phyloP scores from a whole-genome alignment of 2,113 vertebrate genomes.

The Thryonomys swinderianus region DNA sequence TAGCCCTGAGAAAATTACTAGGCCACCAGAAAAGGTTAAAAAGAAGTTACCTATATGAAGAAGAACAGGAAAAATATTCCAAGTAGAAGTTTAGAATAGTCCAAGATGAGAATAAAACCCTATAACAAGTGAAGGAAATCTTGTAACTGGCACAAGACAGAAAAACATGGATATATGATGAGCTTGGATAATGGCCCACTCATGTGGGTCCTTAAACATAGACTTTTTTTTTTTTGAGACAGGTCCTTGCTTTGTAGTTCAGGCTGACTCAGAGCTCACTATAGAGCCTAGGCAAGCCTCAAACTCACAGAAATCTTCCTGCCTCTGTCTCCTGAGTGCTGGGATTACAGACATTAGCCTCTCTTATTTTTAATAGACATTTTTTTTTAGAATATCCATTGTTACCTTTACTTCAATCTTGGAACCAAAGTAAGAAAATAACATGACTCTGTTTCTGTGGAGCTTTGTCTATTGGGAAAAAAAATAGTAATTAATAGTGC shows the following conservation, averaged over 20 bases:
- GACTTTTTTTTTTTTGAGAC: too few species aligned
- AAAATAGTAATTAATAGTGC: not conserved
- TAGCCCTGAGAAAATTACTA: not conserved
- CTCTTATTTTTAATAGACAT: not conserved
- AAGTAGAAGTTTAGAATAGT: not conserved
- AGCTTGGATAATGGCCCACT: not conserved
- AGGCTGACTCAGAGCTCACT: too few species aligned
- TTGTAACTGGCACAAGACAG: too few species aligned
- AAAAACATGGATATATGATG: not conserved
- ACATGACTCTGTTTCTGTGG: not conserved
- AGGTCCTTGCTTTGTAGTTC: too few species aligned
- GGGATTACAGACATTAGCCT: too few species aligned
- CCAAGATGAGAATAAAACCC: not conserved
- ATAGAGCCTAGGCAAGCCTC: too few species aligned
- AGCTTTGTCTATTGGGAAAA: not conserved
- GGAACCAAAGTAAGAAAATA: not conserved
- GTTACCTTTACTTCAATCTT: not conserved
- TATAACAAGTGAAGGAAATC: not conserved
- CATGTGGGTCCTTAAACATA: not conserved
- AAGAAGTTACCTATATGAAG: not conserved
- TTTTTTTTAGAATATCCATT: not conserved
- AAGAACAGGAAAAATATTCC: not conserved
- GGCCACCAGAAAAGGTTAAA: not conserved
- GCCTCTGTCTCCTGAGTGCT: too few species aligned
- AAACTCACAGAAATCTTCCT: too few species aligned